Conservation (phyloP, 1,140 invertebrate species). For the Panagrolaimus sp. region DNA sequence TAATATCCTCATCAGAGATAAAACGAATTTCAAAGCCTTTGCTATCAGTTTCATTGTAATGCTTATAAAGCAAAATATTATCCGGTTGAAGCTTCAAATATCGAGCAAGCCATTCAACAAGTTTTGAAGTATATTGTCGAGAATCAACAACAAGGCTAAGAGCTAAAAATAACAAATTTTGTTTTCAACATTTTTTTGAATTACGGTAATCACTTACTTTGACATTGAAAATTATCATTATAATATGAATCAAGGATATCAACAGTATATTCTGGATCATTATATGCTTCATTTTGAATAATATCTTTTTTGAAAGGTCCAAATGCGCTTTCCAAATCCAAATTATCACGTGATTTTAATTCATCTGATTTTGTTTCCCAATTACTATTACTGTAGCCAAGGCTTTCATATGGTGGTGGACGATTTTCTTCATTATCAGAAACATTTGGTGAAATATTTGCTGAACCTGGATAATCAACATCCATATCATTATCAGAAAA, state of each 20-base stretch:
- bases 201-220: too few species aligned
- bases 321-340: background rate
- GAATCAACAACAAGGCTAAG: background rate
- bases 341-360: background rate
- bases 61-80: background rate
- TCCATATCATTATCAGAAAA: background rate
- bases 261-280: constrained; percentile 15
- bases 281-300: constrained; percentile 1
- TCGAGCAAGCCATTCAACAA: background rate
- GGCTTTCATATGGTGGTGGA: background rate
- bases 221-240: background rate
- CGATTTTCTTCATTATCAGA: constrained; percentile 19
- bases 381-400: background rate
- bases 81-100: background rate
- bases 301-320: background rate
- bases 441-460: constrained; percentile 16
- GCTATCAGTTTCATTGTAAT: background rate
- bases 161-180: background rate
- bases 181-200: too few species aligned
- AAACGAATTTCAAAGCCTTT: background rate
- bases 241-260: constrained; percentile 2
- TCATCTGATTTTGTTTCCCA: background rate
- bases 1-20: background rate
- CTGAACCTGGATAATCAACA: background rate
- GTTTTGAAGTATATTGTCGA: background rate